These are phyloP conservation scores for Lophius americanus DNA, from an alignment of 2,797 vertebrate species.

Conservation along the genomic window DNA sequence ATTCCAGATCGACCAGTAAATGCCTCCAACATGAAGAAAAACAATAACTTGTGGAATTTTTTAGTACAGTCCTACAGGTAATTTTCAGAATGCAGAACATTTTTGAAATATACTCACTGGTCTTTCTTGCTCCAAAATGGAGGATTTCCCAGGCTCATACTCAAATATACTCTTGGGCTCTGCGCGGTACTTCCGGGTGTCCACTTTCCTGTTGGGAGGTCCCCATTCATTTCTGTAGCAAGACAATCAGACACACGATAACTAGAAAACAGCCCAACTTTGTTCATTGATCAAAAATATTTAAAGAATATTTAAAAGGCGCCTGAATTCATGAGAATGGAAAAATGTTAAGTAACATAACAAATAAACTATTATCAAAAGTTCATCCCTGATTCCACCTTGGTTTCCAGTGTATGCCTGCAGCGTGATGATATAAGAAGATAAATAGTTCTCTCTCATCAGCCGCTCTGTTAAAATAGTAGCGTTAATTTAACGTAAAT, in stretches of 20 bases:
- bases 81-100: neutral
- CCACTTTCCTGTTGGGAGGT: slow-evolving; percentile 96
- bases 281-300: neutral
- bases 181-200: slow-evolving; percentile 95
- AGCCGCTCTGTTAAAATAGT: no score
- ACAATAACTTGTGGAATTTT: neutral
- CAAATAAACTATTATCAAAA: no score
- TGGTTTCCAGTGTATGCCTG: no score
- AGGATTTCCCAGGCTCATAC: slow-evolving; percentile 98
- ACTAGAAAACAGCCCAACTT: neutral
- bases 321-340: no score
- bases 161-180: slow-evolving; percentile 99
- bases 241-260: slow-evolving; percentile 5
- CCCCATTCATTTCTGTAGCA: slow-evolving; percentile 92
- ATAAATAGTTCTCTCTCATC: no score
- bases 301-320: neutral
- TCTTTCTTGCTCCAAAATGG: slow-evolving; percentile 95
- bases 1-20: slow-evolving; percentile 2
- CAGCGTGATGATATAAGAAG: no score
- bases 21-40: neutral
- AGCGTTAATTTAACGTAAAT: no score
- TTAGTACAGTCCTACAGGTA: neutral
- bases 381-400: no score
- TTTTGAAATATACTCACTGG: slow-evolving; percentile 85
- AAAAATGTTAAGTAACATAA: no score